phyloP scores from a whole-genome alignment of 2,888 invertebrate species.

The Leucophenga maculata region DNA sequence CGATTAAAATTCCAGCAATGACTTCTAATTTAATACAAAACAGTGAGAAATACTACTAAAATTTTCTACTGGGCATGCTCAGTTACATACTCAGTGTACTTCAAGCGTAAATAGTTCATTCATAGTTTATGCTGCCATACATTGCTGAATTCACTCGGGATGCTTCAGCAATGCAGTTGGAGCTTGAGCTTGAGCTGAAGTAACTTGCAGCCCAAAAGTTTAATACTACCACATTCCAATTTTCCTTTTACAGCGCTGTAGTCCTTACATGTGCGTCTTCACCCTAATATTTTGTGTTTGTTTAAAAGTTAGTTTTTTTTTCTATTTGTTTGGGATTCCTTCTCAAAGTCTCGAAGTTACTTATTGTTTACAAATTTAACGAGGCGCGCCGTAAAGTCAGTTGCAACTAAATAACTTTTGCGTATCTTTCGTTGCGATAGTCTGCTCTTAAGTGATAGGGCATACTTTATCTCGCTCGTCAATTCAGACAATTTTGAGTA shows the following conservation, averaged over 20 bases:
- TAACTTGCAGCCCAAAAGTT: conserved; percentile 8
- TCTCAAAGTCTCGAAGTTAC: conserved; percentile 15
- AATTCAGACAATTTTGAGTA: too few relatives aligned
- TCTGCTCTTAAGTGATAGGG: too few relatives aligned
- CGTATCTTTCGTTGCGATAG: too few relatives aligned
- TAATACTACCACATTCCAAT: conserved; percentile 7
- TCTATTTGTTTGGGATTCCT: neutral
- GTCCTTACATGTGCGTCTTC: neutral
- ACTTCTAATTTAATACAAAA: too few relatives aligned
- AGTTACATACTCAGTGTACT: neutral
- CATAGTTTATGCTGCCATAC: conserved; percentile 1
- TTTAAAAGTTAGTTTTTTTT: neutral
- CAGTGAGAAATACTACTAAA: too few relatives aligned
- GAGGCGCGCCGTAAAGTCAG: conserved; percentile 18
- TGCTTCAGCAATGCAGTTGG: neutral
- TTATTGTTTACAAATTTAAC: conserved; percentile 26
- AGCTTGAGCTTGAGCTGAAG: conserved; percentile 4
- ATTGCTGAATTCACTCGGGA: conserved; percentile 5
- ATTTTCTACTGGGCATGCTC: too few relatives aligned
- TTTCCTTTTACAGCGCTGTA: neutral
- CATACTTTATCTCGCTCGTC: too few relatives aligned
- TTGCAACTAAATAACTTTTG: conserved; percentile 6
- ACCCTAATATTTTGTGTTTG: neutral
- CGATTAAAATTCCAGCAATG: too few relatives aligned
- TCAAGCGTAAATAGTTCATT: conserved; percentile 15